Conservation (phyloP, 1,140 invertebrate species). For the Drosophila yakuba region DNA sequence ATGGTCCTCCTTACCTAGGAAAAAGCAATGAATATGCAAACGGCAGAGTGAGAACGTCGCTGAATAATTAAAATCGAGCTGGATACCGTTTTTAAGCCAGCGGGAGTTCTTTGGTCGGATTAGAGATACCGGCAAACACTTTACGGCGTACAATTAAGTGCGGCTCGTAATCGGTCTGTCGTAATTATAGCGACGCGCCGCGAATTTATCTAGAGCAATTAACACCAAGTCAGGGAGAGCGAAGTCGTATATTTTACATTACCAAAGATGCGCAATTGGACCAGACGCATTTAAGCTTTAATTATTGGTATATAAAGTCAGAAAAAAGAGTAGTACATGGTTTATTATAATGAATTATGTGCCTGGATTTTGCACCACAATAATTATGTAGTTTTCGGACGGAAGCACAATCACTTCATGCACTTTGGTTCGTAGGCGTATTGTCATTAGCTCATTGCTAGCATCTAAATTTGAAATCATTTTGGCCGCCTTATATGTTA, state of each 20-base stretch:
- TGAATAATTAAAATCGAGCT: conserved; percentile 78
- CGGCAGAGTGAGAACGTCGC: conserved; percentile 43
- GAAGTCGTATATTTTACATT: conserved; percentile 68
- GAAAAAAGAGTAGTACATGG: not conserved
- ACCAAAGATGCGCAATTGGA: conserved; percentile 47
- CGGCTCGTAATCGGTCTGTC: conserved; percentile 74
- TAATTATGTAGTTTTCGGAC: conserved; percentile 89
- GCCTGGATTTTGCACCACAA: conserved; percentile 89
- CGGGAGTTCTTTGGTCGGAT: conserved; percentile 29
- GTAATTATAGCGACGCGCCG: conserved; percentile 76
- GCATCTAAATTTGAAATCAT: conserved; percentile 91
- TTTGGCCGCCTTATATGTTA: conserved; percentile 89
- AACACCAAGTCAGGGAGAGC: conserved; percentile 49
- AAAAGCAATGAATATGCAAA: conserved; percentile 72
- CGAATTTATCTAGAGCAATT: conserved; percentile 78
- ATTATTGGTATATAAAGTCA: conserved; percentile 19
- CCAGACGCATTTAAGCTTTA: conserved; percentile 28
- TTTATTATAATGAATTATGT: conserved; percentile 69
- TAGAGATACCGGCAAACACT: conserved; percentile 59
- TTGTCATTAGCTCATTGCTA: conserved; percentile 90
- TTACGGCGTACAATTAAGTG: conserved; percentile 77
- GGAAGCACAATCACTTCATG: conserved; percentile 97
- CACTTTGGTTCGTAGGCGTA: conserved; percentile 94
- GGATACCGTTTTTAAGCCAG: conserved; percentile 24
- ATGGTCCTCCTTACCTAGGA: not conserved